These are phyloP conservation scores for Charadrius vociferus DNA, from an alignment of 2,113 vertebrate genomes.

Conservation along the genomic window DNA sequence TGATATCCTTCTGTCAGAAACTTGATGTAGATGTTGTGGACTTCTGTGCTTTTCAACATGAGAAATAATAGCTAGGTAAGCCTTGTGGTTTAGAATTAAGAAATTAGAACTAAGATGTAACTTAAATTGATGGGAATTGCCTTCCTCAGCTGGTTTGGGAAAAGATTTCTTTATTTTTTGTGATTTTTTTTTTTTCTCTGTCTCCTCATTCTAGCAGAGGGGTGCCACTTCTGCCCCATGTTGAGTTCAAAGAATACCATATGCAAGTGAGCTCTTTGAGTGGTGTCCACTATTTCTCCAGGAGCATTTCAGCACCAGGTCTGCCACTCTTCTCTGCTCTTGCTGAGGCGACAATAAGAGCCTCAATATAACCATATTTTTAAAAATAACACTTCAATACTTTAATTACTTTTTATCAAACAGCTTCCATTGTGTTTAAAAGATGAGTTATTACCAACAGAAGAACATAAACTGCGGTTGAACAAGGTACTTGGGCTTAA, in stretches of 20 bases:
- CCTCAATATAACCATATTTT: not conserved
- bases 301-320: not conserved
- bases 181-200: no score
- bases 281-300: not conserved
- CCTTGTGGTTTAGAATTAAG: not conserved
- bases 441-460: not conserved
- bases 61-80: not conserved
- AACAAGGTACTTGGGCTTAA: not conserved
- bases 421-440: not conserved
- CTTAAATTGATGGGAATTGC: not conserved
- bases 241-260: accelerated
- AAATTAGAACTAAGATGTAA: not conserved
- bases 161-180: not conserved
- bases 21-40: not conserved
- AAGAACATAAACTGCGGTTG: not conserved
- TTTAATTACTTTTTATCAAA: not conserved
- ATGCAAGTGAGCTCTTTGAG: not conserved
- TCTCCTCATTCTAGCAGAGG: not conserved
- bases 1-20: not conserved
- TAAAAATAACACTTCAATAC: not conserved
- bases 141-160: not conserved
- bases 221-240: no score
- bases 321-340: not conserved
- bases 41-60: accelerated
- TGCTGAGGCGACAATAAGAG: not conserved